Percentiles rank a stretch among this genome's conserved stretches.
Evolutionary conservation across 2,797 vertebrate genomes (phyloP).

Genomic region (Acridotheres tristis): DNA sequence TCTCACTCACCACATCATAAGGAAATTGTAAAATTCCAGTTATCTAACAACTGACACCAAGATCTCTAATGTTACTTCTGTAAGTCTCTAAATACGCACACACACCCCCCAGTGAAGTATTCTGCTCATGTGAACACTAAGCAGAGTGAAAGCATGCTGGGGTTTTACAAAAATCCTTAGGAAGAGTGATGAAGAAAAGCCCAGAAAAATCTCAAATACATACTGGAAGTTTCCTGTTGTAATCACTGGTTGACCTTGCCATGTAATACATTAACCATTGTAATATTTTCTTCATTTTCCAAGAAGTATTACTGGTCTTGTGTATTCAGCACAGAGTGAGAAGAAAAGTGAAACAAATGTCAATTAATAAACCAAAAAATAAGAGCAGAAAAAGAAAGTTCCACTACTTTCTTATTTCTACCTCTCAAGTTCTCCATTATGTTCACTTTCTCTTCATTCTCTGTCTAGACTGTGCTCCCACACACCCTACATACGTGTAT

Average conservation of each 20-base stretch:
- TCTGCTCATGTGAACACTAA: background rate
- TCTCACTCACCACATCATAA: background rate
- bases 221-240: background rate
- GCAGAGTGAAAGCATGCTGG: background rate
- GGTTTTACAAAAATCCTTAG: background rate
- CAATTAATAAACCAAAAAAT: background rate
- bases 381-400: background rate
- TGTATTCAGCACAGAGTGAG: background rate
- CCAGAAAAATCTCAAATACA: background rate
- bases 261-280: background rate
- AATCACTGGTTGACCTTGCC: background rate
- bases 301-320: background rate
- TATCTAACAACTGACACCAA: background rate
- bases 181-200: background rate
- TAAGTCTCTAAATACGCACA: background rate
- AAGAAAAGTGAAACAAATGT: background rate
- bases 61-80: background rate
- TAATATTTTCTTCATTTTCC: background rate
- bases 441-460: background rate
- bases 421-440: background rate
- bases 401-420: background rate
- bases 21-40: background rate
- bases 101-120: background rate
- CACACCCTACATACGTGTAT: accelerated
- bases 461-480: background rate